Conservation (phyloP, 2,797 vertebrate species). For the Danio kyathit region DNA sequence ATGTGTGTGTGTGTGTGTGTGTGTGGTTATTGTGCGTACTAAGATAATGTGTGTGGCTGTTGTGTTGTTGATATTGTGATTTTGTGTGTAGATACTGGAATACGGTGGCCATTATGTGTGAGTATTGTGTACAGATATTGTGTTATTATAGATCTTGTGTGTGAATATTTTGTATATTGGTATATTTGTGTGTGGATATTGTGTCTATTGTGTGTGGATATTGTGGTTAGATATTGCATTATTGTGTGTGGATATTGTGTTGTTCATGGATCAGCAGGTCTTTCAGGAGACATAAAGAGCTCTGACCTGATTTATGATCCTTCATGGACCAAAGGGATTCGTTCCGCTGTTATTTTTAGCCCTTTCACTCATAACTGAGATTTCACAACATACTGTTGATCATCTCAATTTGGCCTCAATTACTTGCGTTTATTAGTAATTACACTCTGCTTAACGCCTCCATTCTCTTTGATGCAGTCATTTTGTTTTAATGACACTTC, state of each 20-base stretch:
- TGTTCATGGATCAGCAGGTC: too few relatives aligned
- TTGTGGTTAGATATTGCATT: too few relatives aligned
- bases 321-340: neutral
- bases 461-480: neutral
- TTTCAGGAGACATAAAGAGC: neutral
- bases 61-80: too few relatives aligned
- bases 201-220: neutral
- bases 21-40: too few relatives aligned
- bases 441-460: neutral
- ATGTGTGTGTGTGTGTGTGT: too few relatives aligned
- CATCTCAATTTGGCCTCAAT: neutral
- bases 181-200: neutral
- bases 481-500: neutral
- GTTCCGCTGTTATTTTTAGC: conserved; percentile 2
- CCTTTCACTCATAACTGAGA: neutral
- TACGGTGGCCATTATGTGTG: too few relatives aligned
- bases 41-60: too few relatives aligned
- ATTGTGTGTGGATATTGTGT: too few relatives aligned
- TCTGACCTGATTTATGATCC: conserved; percentile 11
- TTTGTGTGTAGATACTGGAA: too few relatives aligned
- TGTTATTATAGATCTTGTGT: too few relatives aligned
- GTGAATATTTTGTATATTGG: conserved; percentile 14
- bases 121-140: too few relatives aligned
- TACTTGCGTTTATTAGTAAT: neutral
- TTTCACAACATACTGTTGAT: neutral